Conservation (phyloP, 1,140 invertebrate genomes). For the Drosophila seguyi region DNA sequence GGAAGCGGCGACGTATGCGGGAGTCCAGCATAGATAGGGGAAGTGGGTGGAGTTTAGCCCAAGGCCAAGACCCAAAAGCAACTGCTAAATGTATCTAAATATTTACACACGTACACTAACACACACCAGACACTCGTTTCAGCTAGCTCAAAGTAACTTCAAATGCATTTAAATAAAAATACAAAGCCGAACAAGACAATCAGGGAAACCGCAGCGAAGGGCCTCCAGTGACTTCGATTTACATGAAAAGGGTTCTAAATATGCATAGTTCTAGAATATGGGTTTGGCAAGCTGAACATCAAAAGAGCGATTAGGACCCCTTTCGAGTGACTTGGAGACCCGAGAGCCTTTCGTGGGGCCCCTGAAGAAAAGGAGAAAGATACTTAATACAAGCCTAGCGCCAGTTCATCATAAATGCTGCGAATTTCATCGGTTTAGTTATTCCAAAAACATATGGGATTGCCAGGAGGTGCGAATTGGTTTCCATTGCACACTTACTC, state of each 20-base stretch:
- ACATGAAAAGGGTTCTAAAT: background rate
- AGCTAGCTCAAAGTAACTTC: conserved; percentile 79
- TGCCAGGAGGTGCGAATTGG: conserved; percentile 16
- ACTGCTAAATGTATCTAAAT: conserved; percentile 77
- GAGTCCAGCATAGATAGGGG: conserved; percentile 47
- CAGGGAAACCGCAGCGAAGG: conserved; percentile 8
- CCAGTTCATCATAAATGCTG: conserved; percentile 30
- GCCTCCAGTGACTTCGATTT: background rate
- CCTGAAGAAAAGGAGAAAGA: conserved; percentile 12
- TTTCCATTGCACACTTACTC: conserved; percentile 4
- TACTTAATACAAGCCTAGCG: conserved; percentile 23
- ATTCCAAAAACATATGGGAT: background rate
- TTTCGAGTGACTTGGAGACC: background rate
- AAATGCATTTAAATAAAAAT: conserved; percentile 66
- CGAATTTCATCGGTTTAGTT: conserved; percentile 23
- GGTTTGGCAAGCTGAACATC: background rate
- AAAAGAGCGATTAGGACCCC: background rate
- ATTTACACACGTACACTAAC: conserved; percentile 56
- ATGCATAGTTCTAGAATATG: no score
- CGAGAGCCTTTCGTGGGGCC: background rate
- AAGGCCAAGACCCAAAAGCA: conserved; percentile 66
- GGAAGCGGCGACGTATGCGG: conserved; percentile 4
- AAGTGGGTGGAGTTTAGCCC: conserved; percentile 54
- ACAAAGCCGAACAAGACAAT: conserved; percentile 36
- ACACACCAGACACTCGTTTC: conserved; percentile 60